These are phyloP conservation scores for Cisticola juncidis DNA, from an alignment of 2,113 vertebrate species.

Conservation along the genomic window DNA sequence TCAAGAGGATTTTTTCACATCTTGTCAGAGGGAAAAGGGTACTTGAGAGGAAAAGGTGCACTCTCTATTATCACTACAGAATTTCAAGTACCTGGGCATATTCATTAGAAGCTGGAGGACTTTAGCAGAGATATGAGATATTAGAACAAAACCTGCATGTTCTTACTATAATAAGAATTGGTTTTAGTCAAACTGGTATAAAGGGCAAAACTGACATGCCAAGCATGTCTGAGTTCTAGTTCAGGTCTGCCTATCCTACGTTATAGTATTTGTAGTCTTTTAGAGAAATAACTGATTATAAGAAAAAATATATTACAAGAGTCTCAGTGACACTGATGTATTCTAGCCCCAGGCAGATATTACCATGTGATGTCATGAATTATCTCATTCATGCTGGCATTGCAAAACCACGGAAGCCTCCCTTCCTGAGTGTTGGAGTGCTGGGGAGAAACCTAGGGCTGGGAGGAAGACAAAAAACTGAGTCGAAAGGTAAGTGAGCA, in stretches of 20 bases:
- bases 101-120: slow-evolving; percentile 3
- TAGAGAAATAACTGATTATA: not conserved
- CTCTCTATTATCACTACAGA: not conserved
- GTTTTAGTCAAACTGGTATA: not conserved
- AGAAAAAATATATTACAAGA: not conserved
- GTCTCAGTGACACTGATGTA: not conserved
- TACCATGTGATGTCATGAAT: not conserved
- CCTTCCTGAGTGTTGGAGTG: not conserved
- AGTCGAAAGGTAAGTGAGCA: not conserved
- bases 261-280: not conserved
- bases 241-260: not conserved
- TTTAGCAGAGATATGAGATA: not conserved
- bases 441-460: not conserved
- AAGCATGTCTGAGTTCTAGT: not conserved
- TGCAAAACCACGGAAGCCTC: not conserved
- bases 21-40: slow-evolving; percentile 3
- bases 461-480: not conserved
- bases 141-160: not conserved
- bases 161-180: not conserved
- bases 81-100: slow-evolving; percentile 18
- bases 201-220: not conserved
- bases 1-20: slow-evolving; percentile 41
- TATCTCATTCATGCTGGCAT: not conserved
- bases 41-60: slow-evolving; percentile 22
- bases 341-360: not conserved